Base-by-base conservation (phyloP, 2,113 vertebrate genomes). In the Tyto alba region DNA sequence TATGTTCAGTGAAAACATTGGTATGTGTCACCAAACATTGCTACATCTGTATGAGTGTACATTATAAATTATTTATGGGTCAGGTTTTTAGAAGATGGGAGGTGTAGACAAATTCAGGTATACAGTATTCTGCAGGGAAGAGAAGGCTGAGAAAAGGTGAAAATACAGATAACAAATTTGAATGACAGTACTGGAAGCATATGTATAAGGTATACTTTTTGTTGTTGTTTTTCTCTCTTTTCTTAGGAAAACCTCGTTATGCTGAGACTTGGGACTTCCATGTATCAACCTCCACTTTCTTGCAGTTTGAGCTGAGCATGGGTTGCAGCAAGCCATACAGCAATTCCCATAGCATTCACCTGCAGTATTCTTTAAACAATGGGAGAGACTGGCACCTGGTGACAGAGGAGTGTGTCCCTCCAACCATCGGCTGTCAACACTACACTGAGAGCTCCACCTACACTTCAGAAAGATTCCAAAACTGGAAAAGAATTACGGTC, bases 251-350 rank as follows among this genome's bases (percentile, higher is more conserved):
- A 96, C 98, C 99, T 52, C 98, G 99, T 53, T 99, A 99, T n/a
- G 99, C 98, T 2, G 99, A 99, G 97, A 99, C 98, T 95, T 99
- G 99, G 99, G 99, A 99, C 90, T 99, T 99, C 52, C 99, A 99
- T 4, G 98, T 99, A 38, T 99, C 99, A 5, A 98, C 99, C 21
- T 99, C 99, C 4, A 99, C 99, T 34, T 99, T 99, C 96, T 94
- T 99, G 88, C 99, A 99, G 96, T 99, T 99, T 96, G 99, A 99
- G 95, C 96, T 99, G 95, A 99, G 98, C 96, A 99, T 99, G 99
- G 99, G 99, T 45, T 99, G 99, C 88, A 99, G 99, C 97, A 99
- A 99, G 88, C 98, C 99, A n/a, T 99, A 98, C 59, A 98, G 98
- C 29, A 94, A 98, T 79, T 97, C 98, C 72, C 98, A 99, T 17